Conservation (phyloP, 2,888 invertebrate genomes). For the Apoda limacodes region DNA sequence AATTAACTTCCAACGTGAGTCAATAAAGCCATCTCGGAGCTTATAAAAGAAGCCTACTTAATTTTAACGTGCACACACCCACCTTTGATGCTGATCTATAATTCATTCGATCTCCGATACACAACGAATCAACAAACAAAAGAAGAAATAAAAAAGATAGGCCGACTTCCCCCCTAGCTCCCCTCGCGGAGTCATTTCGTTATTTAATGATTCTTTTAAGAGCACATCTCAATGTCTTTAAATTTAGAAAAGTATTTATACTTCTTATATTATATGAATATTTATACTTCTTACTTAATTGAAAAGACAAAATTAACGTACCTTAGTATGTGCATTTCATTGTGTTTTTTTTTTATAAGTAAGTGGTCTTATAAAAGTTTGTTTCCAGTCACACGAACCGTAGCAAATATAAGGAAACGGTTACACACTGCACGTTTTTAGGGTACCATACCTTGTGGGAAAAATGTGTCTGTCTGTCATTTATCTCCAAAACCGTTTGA, state of each 20-base stretch:
- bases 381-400: too few relatives aligned
- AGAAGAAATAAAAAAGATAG: conserved; percentile 34
- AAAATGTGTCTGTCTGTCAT: too few relatives aligned
- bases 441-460: too few relatives aligned
- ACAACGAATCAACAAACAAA: conserved; percentile 56
- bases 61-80: conserved; percentile 41
- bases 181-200: conserved; percentile 42
- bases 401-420: too few relatives aligned
- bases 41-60: conserved; percentile 36
- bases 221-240: conserved; percentile 26
- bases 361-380: too few relatives aligned
- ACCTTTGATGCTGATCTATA: conserved; percentile 58
- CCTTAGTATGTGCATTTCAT: conserved; percentile 1
- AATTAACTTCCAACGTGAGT: too few relatives aligned
- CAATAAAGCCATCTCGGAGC: conserved; percentile 25
- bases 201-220: conserved; percentile 36
- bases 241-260: conserved; percentile 14
- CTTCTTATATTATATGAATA: too few relatives aligned
- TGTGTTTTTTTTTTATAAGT: conserved; percentile 4
- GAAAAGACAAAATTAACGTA: conserved; percentile 6
- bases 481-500: too few relatives aligned
- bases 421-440: too few relatives aligned
- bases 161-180: conserved; percentile 17
- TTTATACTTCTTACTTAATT: conserved; percentile 4
- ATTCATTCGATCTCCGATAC: conserved; percentile 51